A percentile compares a stretch with the other conserved stretches of the same genome.
phyloP scores from a whole-genome alignment of 2,113 vertebrate genomes.

The Silurus meridionalis region DNA sequence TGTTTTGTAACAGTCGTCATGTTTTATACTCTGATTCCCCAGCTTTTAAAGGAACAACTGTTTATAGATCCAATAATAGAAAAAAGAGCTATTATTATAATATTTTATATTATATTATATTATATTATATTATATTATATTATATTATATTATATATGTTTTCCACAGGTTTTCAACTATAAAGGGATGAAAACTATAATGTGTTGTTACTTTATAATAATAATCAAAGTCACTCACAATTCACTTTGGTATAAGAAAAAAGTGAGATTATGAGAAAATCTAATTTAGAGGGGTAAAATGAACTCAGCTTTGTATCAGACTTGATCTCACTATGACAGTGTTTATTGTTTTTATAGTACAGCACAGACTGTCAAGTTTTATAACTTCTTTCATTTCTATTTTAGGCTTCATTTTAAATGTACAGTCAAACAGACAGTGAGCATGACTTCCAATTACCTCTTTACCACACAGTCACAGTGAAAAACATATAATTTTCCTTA shows the following conservation, averaged over 20 bases:
- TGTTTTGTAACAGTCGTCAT: neutral
- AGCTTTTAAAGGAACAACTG: neutral
- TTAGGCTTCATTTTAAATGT: neutral
- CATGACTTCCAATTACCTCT: conserved; percentile 1
- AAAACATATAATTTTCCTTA: conserved; percentile 14
- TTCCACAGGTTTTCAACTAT: too few relatives aligned
- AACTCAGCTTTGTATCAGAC: neutral
- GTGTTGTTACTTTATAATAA: neutral
- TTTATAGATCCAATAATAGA: neutral
- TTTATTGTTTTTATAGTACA: neutral
- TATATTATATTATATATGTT: too few relatives aligned
- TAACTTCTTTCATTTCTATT: neutral
- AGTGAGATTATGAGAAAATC: neutral
- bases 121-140: too few relatives aligned
- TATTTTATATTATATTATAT: too few relatives aligned
- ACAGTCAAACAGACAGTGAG: neutral
- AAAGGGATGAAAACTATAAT: neutral
- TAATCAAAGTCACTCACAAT: too few relatives aligned
- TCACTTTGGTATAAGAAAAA: neutral
- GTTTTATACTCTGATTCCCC: neutral
- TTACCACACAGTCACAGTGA: neutral
- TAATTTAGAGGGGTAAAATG: neutral
- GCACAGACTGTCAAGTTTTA: neutral
- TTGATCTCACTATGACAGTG: neutral
- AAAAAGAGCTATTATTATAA: neutral